Base-by-base conservation (phyloP, 2,888 invertebrate species). In the Drosophila tanythrix region DNA sequence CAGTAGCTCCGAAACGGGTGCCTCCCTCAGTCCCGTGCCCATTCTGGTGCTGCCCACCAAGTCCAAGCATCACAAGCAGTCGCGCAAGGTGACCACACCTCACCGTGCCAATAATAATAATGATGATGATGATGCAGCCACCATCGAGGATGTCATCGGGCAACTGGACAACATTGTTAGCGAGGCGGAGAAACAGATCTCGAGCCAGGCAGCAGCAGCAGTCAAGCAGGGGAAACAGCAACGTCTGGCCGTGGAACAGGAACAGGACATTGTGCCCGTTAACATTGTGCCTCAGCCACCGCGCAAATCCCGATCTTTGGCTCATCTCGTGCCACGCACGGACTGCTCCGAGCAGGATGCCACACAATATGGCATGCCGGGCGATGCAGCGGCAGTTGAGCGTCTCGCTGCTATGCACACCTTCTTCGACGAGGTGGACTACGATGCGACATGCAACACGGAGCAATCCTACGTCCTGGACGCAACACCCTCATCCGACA, bases 131-230 rank as follows among this genome's bases (percentile, higher is more conserved):
- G 70, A 97, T 93, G 96, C 97, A 0, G 96, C 97, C 0, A 97
- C 97, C 3, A 97, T 97, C 74, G 97, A 97, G 85, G 97, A 97
- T 93, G 97, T 97, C 2, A 97, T 97, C 88, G 97, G 97, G 92
- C 97, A 97, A 92, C 93, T 97, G 43, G 95, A 96, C 77, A 97
- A 97, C 85, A 97, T 97, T 74, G 97, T 97, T 1, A 97, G 96
- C 90, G 96, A 97, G 85, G 97, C 97, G 0, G 97, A 97, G 93
- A 95, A 96, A 0, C 95, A 96, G 92, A 92, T 93, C 13, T 87
- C 81, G n/a, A 66, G 78, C 33, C 85, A 82, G 15, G 67, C 73
- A 6, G 61, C 43, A 15, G 46, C 40, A 3, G 8, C 40, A 8
- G 31, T 63, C 40, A 52, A 62, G 38, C 52, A 51, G 10, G 94